Conservation (phyloP, 2,888 invertebrate genomes). For the Mimachlamys varia region DNA sequence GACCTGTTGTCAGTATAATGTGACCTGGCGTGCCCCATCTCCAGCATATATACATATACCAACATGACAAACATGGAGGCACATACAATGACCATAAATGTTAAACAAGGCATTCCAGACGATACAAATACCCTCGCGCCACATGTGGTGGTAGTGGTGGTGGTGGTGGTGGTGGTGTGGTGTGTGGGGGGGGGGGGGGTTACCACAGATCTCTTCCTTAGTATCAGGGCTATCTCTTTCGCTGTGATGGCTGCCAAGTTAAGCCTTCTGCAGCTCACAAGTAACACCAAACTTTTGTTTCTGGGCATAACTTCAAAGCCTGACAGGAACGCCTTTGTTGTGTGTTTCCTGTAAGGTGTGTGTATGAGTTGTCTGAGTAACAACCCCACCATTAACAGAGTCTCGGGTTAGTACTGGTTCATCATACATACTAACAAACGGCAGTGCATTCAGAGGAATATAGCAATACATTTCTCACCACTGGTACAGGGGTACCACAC, state of each 20-base stretch:
- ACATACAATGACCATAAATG: too few species aligned
- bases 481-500: too few species aligned
- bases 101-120: too few species aligned
- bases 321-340: background rate
- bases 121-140: too few species aligned
- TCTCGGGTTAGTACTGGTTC: background rate
- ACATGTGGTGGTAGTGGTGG: too few species aligned
- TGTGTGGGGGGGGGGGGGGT: background rate
- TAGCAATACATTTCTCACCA: too few species aligned
- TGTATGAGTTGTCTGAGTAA: background rate
- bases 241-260: background rate
- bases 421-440: background rate
- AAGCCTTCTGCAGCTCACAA: background rate
- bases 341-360: constrained; percentile 17
- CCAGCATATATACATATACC: too few species aligned
- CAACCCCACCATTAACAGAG: background rate
- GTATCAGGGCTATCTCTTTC: background rate
- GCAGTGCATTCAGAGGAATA: too few species aligned
- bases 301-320: constrained; percentile 29
- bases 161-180: background rate
- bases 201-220: background rate
- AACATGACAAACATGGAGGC: too few species aligned
- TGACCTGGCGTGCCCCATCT: too few species aligned
- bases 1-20: too few species aligned
- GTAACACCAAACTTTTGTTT: background rate